Conservation (phyloP, 1,140 invertebrate species). For the Brachionus angularis region DNA sequence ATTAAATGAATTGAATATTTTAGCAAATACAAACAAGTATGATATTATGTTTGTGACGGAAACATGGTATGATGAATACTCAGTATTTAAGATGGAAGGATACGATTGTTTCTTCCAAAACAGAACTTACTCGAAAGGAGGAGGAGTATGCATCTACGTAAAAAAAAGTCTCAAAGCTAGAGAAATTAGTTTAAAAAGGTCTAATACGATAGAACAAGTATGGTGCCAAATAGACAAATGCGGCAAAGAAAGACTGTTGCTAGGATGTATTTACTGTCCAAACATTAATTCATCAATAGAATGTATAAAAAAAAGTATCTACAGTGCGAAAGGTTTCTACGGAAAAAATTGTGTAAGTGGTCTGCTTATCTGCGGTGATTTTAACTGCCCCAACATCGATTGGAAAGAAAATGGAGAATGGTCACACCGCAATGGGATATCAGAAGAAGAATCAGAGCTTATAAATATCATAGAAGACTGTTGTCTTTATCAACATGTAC, state of each 20-base stretch:
- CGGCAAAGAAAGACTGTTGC: neutral
- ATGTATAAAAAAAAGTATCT: neutral
- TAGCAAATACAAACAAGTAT: neutral
- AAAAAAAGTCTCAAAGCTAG: neutral
- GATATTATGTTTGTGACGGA: slow-evolving; percentile 6
- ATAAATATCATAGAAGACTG: neutral
- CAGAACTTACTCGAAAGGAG: neutral
- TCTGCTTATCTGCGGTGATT: slow-evolving; percentile 2
- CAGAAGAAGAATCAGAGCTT: neutral
- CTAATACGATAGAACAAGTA: neutral
- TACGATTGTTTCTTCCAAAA: neutral
- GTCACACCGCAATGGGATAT: no score
- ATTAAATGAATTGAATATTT: neutral
- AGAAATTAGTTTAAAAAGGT: neutral
- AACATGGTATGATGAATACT: slow-evolving; percentile 14
- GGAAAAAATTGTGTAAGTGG: slow-evolving; percentile 27
- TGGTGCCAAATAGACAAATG: slow-evolving; percentile 4
- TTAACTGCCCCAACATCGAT: neutral
- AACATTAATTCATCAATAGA: neutral
- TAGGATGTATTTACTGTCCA: slow-evolving; percentile 17
- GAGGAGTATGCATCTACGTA: slow-evolving; percentile 22
- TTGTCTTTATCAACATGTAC: neutral
- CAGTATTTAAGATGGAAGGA: neutral
- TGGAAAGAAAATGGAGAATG: slow-evolving; percentile 19
- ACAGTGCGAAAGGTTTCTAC: neutral